Conservation (phyloP, 2,113 vertebrate genomes). For the Chaetura pelagica region DNA sequence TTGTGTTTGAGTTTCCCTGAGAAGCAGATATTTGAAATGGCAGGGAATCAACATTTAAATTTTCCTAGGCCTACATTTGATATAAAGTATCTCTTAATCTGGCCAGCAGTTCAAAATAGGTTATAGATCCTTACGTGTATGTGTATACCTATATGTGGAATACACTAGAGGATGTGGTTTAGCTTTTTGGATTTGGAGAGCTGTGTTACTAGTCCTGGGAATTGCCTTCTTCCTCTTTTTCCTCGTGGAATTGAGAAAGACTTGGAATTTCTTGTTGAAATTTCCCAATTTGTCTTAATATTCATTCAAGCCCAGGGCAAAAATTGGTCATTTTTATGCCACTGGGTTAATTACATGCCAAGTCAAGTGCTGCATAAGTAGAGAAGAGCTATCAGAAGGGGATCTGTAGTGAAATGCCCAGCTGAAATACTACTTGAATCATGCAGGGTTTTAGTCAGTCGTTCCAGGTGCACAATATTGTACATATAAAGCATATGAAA, state of each 20-base stretch:
- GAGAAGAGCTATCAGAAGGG: not conserved
- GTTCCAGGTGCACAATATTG: not conserved
- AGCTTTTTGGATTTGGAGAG: not conserved
- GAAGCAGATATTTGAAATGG: not conserved
- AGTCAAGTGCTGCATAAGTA: not conserved
- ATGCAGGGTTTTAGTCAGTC: not conserved
- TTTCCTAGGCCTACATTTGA: not conserved
- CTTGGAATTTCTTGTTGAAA: not conserved
- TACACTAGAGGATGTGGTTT: not conserved
- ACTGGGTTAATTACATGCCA: not conserved
- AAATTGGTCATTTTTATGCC: not conserved
- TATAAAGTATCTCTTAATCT: not conserved
- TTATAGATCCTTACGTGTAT: not conserved
- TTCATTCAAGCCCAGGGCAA: not conserved
- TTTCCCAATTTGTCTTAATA: not conserved
- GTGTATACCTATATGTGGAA: not conserved
- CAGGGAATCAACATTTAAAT: not conserved
- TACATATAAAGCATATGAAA: not conserved
- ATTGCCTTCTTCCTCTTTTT: not conserved
- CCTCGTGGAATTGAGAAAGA: not conserved
- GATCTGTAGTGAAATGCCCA: not conserved
- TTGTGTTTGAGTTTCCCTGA: not conserved
- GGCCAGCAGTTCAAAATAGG: not conserved
- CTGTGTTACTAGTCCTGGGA: not conserved
- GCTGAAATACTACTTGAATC: not conserved